Evolutionary conservation across 2,113 vertebrate species (phyloP), one percentile per base, ranked within the genome.

Genomic region (Ceratotherium simum): DNA sequence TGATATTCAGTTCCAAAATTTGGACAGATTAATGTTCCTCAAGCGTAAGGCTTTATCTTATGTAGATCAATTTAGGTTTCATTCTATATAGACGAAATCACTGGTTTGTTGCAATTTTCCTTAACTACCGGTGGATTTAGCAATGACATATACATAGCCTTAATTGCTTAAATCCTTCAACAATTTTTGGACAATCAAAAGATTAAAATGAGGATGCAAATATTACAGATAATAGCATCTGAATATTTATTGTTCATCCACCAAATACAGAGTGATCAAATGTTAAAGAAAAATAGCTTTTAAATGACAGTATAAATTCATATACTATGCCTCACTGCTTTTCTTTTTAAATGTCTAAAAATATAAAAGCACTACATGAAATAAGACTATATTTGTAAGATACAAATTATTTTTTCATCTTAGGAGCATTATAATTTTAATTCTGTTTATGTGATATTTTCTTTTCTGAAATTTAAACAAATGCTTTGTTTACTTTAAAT

Each of bases 321-420:
- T 58, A 48, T n/a, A 33, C 83, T 80, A 76, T 85, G 23, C 12
- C 8, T 91, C 29, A 87, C 11, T 91, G 29, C 51, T 58, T 95
- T 91, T 75, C 11, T 90, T 88, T 87, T 95, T 58, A 81, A 96
- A 83, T 79, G 65, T 75, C 60, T 95, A 70, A 89, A 95, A 69
- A 83, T 54, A 48, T 69, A 62, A 84, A 94, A 93, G 17, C n/a
- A 85, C 11, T 67, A 60, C 10, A 88, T 80, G 31, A 97, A 91
- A 75, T 88, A 85, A 84, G 54, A 96, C 29, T 75, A 6, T 73
- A 39, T 65, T 92, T 83, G 14, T 42, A 96, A 93, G 33, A 75
- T 51, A 73, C 3, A 92, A 62, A 58, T 82, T 64, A 21, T 93
- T 94, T 97, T 95, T 36, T 27, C 39, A 48, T 51, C 42, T 83